A percentile compares a stretch with the other conserved stretches of the same genome.
These are phyloP conservation scores for Drosophila athabasca DNA, from an alignment of 1,140 invertebrate genomes.

Conservation along the genomic window DNA sequence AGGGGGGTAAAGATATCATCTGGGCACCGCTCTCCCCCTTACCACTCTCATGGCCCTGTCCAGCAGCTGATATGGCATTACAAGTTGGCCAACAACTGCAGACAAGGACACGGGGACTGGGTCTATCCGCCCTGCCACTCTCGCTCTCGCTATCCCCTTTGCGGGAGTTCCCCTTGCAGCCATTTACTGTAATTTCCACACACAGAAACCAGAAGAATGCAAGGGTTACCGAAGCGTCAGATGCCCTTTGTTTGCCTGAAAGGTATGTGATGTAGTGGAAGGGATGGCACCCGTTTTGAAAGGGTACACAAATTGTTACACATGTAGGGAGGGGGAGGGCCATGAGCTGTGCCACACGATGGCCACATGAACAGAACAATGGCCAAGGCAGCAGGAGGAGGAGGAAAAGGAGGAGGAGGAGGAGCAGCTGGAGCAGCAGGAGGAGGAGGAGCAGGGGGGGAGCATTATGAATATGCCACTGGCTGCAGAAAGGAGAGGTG, in stretches of 20 bases:
- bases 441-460: no score
- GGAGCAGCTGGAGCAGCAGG: no score
- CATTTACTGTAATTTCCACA: constrained; percentile 70
- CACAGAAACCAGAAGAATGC: background rate
- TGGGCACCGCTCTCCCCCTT: no score
- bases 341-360: constrained; percentile 12
- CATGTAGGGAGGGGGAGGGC: constrained; percentile 21
- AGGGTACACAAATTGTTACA: constrained; percentile 46
- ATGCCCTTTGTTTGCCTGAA: no score
- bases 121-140: background rate
- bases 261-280: no score
- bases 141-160: background rate
- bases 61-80: constrained; percentile 74
- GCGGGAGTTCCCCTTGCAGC: constrained; percentile 16
- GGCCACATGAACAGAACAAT: constrained; percentile 58
- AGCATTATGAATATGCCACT: constrained; percentile 55
- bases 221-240: background rate
- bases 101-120: constrained; percentile 59
- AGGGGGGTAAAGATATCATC: constrained; percentile 37
- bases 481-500: constrained; percentile 8
- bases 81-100: constrained; percentile 69
- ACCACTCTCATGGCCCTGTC: constrained; percentile 51
- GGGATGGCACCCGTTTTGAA: background rate
- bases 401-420: no score
- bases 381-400: constrained; percentile 39